These are phyloP conservation scores for Chaetorhynchus papuensis DNA, from an alignment of 2,113 vertebrate species.

Conservation along the genomic window DNA sequence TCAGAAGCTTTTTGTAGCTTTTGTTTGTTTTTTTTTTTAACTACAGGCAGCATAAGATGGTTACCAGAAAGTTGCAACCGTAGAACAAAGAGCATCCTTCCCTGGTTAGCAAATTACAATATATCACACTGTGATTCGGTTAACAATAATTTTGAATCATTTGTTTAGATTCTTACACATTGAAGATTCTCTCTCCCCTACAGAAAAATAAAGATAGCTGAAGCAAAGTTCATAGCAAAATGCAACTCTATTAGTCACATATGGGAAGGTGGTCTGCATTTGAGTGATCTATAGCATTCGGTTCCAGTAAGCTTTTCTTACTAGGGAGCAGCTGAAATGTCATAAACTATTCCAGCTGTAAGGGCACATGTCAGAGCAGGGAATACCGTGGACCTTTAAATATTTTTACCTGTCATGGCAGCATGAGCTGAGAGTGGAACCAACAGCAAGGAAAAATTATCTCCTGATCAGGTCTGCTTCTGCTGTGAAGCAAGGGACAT, in stretches of 20 bases:
- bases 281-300: background rate
- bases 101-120: slow-evolving; percentile 1
- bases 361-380: background rate
- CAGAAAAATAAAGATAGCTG: background rate
- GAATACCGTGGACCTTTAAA: background rate
- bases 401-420: background rate
- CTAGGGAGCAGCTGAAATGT: background rate
- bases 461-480: background rate
- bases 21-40: background rate
- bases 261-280: background rate
- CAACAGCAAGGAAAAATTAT: background rate
- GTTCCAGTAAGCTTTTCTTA: background rate
- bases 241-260: background rate
- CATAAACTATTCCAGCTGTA: background rate
- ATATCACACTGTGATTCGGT: background rate
- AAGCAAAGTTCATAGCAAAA: background rate
- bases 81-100: background rate
- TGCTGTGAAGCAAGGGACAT: background rate
- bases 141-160: slow-evolving; percentile 28
- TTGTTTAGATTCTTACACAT: background rate
- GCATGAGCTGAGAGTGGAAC: background rate
- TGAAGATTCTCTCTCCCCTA: background rate
- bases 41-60: background rate
- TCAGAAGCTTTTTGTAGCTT: background rate
- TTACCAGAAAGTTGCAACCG: slow-evolving; percentile 12